phyloP scores from a whole-genome alignment of 2,797 vertebrate genomes.

The Paguma larvata region DNA sequence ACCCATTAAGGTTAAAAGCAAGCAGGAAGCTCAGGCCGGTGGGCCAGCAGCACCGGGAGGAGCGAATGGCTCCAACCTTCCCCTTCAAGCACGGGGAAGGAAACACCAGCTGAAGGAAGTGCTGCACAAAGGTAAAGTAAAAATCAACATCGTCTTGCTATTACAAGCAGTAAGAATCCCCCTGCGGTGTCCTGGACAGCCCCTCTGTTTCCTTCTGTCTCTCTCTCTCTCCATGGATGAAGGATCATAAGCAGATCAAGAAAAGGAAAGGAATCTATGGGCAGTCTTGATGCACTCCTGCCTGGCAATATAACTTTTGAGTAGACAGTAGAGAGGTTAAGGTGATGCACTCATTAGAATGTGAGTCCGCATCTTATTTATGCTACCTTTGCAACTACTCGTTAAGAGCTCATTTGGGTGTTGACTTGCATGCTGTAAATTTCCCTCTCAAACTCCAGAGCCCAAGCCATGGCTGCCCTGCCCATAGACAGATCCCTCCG shows the following conservation, averaged over 20 bases:
- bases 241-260: constrained; percentile 78
- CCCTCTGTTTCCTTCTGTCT: constrained; percentile 74
- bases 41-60: constrained; percentile 54
- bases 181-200: constrained; percentile 60
- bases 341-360: not conserved
- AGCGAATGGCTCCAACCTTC: constrained; percentile 66
- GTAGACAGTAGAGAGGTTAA: constrained; percentile 77
- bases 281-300: constrained; percentile 80
- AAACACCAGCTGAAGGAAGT: not conserved
- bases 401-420: constrained; percentile 55
- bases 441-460: not conserved
- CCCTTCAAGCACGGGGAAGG: not conserved
- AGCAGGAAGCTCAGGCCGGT: constrained; percentile 71
- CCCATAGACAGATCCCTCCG: not conserved
- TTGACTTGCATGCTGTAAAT: not conserved
- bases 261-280: constrained; percentile 82
- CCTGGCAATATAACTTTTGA: constrained; percentile 81
- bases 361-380: constrained; percentile 47
- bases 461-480: not conserved
- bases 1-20: constrained; percentile 92
- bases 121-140: not conserved
- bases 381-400: constrained; percentile 64
- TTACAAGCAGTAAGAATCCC: constrained; percentile 63
- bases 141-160: constrained; percentile 52
- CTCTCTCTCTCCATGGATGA: constrained; percentile 79